Base-by-base conservation (phyloP, 2,888 invertebrate species). In the Volucella bombylans region DNA sequence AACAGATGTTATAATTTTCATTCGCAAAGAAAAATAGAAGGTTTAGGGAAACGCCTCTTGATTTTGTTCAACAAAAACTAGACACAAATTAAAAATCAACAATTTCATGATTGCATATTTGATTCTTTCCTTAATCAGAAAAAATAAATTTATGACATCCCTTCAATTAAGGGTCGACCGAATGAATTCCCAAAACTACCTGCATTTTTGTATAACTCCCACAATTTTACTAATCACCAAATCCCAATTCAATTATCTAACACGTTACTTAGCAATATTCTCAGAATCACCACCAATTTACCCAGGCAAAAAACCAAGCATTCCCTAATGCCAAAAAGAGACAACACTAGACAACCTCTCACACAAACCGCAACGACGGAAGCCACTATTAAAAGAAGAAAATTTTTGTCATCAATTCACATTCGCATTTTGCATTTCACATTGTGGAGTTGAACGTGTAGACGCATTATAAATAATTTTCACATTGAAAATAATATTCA, bases 331-430 rank as follows among this genome's bases (percentile, higher is more conserved):
- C n/a, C 8, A 49, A 41, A 69, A 52, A 50, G 72, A 43, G 68
- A 64, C 9, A 50, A 12, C 1, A 1, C 39, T 18, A 77, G 11
- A 47, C n/a, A 8, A 31, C 38, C 4, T 43, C 23, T 38, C 52
- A 12, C 41, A 43, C 23, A 57, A 45, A 80, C 67, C 68, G 55
- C 57, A 72, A 55, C 54, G n/a, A 68, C 77, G 68, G 68, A 82
- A 79, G 73, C 83, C 79, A 74, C 49, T 74, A 79, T 74, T 78
- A n/a, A 31, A 31, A 31, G 31, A 59, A n/a, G 14, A 59, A 65
- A 49, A 74, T 61, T 57, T 72, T 64, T 73, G 62, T 83, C 69
- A 55, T 61, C 62, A 74, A 74, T 57, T 59, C 41, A 15, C 71
- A 45, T 62, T 77, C 39, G 54, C 61, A 49, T 59, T 62, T 43